A percentile compares a stretch with the other conserved stretches of the same genome.
Evolutionary conservation across 2,113 vertebrate genomes (phyloP).

Genomic region (Rhinolophus ferrumequinum): DNA sequence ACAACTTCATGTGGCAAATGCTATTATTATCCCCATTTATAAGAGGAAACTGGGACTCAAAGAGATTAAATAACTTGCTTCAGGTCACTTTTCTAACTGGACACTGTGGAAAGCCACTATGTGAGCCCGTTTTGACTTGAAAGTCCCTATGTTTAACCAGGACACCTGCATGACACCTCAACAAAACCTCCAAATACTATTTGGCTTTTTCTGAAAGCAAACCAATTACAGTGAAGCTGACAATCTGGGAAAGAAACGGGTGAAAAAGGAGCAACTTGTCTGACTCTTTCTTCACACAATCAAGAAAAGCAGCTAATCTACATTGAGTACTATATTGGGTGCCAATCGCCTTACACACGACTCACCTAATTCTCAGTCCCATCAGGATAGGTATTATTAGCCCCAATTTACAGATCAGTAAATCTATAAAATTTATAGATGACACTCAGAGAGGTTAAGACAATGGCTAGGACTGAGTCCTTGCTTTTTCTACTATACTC

Average conservation of each 20-base stretch:
- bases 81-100: slow-evolving; percentile 23
- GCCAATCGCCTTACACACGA: background rate
- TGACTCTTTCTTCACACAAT: background rate
- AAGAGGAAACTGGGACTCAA: slow-evolving; percentile 4
- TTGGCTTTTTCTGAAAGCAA: slow-evolving; percentile 29
- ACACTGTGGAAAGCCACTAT: background rate
- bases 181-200: background rate
- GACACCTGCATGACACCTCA: background rate
- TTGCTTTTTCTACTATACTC: slow-evolving; percentile 5
- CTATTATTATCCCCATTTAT: background rate
- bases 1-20: background rate
- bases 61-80: slow-evolving; percentile 14
- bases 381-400: background rate
- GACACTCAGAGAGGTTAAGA: slow-evolving; percentile 6
- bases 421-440: background rate
- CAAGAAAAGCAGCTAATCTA: slow-evolving; percentile 26
- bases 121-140: background rate
- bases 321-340: background rate
- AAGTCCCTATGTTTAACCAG: slow-evolving; percentile 1
- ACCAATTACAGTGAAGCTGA: background rate
- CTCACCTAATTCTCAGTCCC: slow-evolving; percentile 3
- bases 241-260: background rate
- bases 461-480: background rate
- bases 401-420: background rate
- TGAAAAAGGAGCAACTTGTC: slow-evolving; percentile 3